phyloP scores from a whole-genome alignment of 2,113 vertebrate genomes.

The Stictonetta naevosa region DNA sequence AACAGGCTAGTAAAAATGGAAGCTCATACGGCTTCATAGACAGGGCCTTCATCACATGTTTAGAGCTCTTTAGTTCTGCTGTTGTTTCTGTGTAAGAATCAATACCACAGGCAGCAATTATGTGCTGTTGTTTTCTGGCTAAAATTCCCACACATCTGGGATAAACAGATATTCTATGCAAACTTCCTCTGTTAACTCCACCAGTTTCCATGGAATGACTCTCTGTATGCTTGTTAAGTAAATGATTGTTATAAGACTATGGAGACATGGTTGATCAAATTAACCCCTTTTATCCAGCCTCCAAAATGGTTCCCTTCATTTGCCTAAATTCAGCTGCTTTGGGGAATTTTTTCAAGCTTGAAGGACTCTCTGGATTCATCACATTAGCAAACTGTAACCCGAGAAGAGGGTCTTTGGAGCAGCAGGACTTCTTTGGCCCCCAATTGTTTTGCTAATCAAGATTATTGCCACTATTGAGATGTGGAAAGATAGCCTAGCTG shows the following conservation, averaged over 20 bases:
- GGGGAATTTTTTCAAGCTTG: slow-evolving; percentile 75
- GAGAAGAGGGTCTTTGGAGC: slow-evolving; percentile 74
- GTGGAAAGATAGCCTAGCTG: slow-evolving; percentile 83
- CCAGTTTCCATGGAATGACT: slow-evolving; percentile 77
- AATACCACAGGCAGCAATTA: slow-evolving; percentile 48
- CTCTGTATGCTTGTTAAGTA: slow-evolving; percentile 79
- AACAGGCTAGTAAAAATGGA: slow-evolving; percentile 49
- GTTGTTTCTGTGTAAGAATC: slow-evolving; percentile 48
- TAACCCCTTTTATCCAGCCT: slow-evolving; percentile 82
- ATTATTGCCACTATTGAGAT: slow-evolving; percentile 88
- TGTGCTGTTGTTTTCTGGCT: slow-evolving; percentile 67
- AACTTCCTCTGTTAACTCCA: slow-evolving; percentile 79
- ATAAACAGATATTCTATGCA: slow-evolving; percentile 77
- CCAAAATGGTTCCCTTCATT: slow-evolving; percentile 76
- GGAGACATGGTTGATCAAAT: slow-evolving; percentile 85
- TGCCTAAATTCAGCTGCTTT: slow-evolving; percentile 80
- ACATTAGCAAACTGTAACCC: slow-evolving; percentile 81
- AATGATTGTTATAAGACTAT: slow-evolving; percentile 83
- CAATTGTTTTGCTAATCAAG: slow-evolving; percentile 91
- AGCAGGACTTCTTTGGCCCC: slow-evolving; percentile 74
- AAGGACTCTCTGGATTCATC: slow-evolving; percentile 74
- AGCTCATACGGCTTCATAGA: not conserved
- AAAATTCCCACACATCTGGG: slow-evolving; percentile 83
- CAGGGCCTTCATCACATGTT: not conserved
- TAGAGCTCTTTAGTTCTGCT: slow-evolving; percentile 37